Conservation (phyloP, 2,113 vertebrate species). For the Archilochus colubris region DNA sequence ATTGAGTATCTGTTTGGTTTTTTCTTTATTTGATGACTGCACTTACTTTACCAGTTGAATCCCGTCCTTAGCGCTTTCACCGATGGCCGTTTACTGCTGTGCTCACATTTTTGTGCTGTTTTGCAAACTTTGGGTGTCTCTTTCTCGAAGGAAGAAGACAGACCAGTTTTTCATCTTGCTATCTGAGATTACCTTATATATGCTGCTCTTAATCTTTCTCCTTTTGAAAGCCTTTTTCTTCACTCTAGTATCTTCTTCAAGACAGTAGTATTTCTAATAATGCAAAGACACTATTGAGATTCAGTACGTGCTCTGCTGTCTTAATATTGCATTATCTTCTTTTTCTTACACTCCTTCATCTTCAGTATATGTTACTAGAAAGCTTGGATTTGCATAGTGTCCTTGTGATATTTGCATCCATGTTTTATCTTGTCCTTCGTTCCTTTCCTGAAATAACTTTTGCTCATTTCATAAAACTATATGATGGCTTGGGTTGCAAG, state of each 20-base stretch:
- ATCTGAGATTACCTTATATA: background rate
- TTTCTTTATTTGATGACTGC: background rate
- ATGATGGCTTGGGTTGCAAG: too few species aligned
- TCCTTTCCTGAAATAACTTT: background rate
- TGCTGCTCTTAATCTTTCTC: background rate
- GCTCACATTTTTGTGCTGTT: background rate
- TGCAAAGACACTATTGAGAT: fast-evolving
- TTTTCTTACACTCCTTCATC: background rate
- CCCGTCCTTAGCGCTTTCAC: background rate
- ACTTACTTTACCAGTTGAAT: background rate
- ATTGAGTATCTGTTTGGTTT: background rate
- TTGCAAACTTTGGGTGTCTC: background rate
- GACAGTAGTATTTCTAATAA: background rate
- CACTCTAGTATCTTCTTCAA: background rate
- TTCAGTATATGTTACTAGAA: background rate
- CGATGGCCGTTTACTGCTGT: background rate
- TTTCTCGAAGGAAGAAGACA: background rate
- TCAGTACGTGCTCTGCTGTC: background rate
- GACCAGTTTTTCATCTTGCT: slow-evolving; percentile 6
- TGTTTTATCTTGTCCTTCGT: slow-evolving; percentile 1
- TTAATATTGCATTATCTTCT: background rate
- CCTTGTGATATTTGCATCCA: background rate
- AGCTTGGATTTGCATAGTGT: background rate
- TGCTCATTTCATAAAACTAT: background rate
- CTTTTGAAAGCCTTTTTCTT: background rate